Base-by-base conservation (phyloP, 2,888 invertebrate genomes). In the Griposia aprilina region DNA sequence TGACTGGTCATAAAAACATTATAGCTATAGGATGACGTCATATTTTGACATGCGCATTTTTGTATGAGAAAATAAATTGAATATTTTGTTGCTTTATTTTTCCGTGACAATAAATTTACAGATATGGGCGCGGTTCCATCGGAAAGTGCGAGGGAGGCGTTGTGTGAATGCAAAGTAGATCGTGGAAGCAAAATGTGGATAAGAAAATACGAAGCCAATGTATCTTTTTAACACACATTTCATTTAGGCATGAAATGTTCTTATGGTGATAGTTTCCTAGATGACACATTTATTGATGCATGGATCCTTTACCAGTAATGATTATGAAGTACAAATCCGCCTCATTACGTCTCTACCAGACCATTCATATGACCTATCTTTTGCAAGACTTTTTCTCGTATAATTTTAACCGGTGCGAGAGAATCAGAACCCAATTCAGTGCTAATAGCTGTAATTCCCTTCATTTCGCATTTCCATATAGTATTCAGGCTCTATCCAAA, bases 71-170 rank as follows among this genome's bases (percentile, higher is more conserved):
- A 71, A 77, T 73, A 76, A 68, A 76, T 80, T 63, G 52, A 80
- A 60, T 72, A 76, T 68, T 74, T 66, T 63, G 41, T 60, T 8
- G 52, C 63, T 68, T 80, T 63, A 62, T 81, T 68, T 74, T 85
- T 72, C 70, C 65, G 59, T 62, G 74, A 60, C 41, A 57, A 36
- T 50, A 67, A 77, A 77, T 77, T 67, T 50, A 70, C 71, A 80
- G 15, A 66, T 2, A 45, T 15, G 55, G 15, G 55, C 4, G 77
- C 2, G 36, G 77, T 59, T 57, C n/a, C 3, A 52, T 69, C 57
- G 45, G 13, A 45, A 67, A 57, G 60, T 62, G 66, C 41, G n/a
- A 66, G 45, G 23, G 30, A 66, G 7, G 10, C 23, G 1, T 36
- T n/a, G 23, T 17, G 30, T 69, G 41, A 59, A 60, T 62, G 41